Conservation (phyloP, 92 coral and sea anemone genomes). For the Desmophyllum pertusum region DNA sequence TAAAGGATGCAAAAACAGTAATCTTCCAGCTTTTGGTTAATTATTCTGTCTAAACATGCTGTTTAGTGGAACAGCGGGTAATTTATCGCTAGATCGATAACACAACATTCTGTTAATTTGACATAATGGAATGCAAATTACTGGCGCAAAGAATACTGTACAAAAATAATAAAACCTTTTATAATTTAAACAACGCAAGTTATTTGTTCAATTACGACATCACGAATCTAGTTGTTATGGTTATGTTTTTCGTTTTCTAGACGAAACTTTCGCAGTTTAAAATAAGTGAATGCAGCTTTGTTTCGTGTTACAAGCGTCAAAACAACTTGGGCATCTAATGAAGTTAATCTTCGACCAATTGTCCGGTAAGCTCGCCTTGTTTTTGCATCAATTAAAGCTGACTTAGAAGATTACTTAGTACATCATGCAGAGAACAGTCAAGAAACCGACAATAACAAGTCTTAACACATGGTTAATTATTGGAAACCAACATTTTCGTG, state of each 20-base stretch:
- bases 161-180: background rate
- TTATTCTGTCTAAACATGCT: background rate
- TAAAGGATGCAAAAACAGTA: background rate
- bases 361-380: background rate
- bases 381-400: background rate
- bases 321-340: background rate
- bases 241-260: background rate
- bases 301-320: background rate
- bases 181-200: background rate
- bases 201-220: background rate
- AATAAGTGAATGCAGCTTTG: background rate
- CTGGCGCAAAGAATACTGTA: background rate
- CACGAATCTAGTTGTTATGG: background rate
- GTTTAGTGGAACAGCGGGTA: background rate
- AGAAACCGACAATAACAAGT: background rate
- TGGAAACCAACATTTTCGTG: no score
- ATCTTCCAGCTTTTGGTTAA: background rate
- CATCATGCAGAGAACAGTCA: background rate
- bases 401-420: background rate
- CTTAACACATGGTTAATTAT: background rate
- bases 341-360: background rate
- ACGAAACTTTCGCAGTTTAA: background rate
- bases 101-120: slow-evolving; percentile 14
- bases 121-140: slow-evolving; percentile 5
- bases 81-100: background rate